Evolutionary conservation across 2,797 vertebrate genomes (phyloP).

Genomic region (Falco rusticolus): DNA sequence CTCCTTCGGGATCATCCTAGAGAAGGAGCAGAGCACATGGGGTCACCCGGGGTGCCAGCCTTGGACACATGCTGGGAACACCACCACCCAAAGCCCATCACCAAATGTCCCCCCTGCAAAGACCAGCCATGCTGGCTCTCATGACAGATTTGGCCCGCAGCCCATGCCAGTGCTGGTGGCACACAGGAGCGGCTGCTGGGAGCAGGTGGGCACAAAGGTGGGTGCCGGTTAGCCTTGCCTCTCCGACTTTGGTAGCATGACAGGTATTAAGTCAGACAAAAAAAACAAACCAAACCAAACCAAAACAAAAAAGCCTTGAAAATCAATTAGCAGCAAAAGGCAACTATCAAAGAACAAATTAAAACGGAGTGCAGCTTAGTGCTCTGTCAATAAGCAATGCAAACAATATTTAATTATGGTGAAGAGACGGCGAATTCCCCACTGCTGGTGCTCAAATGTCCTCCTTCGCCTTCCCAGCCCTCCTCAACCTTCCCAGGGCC

Average conservation of each 20-base stretch:
- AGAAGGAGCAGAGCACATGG: background rate
- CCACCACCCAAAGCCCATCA: background rate
- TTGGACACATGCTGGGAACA: fast-evolving
- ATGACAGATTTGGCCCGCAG: fast-evolving
- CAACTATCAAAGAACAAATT: constrained; percentile 78
- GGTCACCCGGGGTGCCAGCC: background rate
- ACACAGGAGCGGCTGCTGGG: background rate
- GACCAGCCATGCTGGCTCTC: background rate
- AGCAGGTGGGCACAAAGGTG: fast-evolving
- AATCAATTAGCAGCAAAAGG: constrained; percentile 82
- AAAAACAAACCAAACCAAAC: background rate
- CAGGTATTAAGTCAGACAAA: constrained; percentile 75
- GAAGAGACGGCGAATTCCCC: constrained; percentile 15
- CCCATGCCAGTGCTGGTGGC: fast-evolving
- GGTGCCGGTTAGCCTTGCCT: background rate
- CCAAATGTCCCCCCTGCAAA: background rate
- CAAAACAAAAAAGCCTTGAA: constrained; percentile 55
- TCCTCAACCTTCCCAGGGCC: background rate
- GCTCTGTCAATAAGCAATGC: constrained; percentile 78
- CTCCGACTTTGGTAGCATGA: constrained; percentile 39
- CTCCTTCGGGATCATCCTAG: constrained; percentile 90
- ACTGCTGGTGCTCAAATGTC: background rate
- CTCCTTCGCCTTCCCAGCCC: background rate
- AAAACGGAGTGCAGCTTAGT: constrained; percentile 77
- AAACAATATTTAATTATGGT: constrained; percentile 79